Evolutionary conservation across 2,113 vertebrate genomes (phyloP).

Genomic region (Pelvicachromis taeniatus): DNA sequence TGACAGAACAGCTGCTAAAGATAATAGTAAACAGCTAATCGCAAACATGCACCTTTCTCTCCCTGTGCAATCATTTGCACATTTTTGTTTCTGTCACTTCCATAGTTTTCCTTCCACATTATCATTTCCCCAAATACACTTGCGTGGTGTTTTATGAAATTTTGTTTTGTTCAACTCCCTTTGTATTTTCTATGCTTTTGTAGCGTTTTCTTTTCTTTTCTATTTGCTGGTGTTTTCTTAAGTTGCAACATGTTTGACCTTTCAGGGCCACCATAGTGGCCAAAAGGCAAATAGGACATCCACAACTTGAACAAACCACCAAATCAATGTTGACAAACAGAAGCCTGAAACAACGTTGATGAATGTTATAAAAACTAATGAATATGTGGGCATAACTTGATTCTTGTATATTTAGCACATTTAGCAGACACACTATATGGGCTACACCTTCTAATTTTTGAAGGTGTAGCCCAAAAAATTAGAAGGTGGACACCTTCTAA

Average conservation of each 20-base stretch:
- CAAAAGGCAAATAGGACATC: conserved; percentile 6
- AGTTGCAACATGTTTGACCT: not conserved
- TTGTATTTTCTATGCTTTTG: not conserved
- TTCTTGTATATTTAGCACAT: not conserved
- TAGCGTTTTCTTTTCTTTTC: not conserved
- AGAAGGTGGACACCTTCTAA: no score
- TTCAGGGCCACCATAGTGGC: not conserved
- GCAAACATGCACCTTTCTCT: not conserved
- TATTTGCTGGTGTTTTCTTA: not conserved
- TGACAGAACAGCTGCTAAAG: not conserved
- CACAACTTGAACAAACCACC: conserved; percentile 49
- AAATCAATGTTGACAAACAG: not conserved
- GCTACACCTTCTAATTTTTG: not conserved
- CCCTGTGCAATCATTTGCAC: not conserved
- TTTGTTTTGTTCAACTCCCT: not conserved
- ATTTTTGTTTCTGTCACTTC: not conserved
- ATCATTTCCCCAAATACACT: not conserved
- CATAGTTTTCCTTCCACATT: not conserved
- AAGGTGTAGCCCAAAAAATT: no score
- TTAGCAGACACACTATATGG: not conserved
- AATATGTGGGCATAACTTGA: conserved; percentile 59
- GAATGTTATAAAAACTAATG: not conserved
- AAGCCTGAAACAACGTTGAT: not conserved
- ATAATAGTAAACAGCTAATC: not conserved
- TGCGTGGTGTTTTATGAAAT: not conserved